Evolutionary conservation across 2,888 invertebrate species (phyloP).

Genomic region (Clepsis dumicolana): DNA sequence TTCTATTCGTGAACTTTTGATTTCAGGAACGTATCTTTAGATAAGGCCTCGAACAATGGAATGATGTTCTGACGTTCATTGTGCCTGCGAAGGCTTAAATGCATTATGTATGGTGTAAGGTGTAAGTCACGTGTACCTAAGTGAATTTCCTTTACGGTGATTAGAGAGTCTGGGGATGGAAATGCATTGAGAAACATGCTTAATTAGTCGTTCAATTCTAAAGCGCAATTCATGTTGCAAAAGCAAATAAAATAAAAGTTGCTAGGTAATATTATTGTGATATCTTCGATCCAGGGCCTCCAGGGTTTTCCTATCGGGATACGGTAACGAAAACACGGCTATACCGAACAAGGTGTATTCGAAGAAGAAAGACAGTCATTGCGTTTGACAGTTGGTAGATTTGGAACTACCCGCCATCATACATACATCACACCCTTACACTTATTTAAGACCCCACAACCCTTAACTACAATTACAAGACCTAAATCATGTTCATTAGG

Average conservation of each 20-base stretch:
- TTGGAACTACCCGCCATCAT: too few relatives aligned
- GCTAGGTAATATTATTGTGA: too few relatives aligned
- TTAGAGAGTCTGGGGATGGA: slow-evolving; percentile 13
- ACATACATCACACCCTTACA: too few relatives aligned
- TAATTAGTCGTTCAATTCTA: neutral
- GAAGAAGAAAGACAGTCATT: too few relatives aligned
- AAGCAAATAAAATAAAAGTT: neutral
- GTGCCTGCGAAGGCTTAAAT: slow-evolving; percentile 38
- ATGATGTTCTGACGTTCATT: slow-evolving; percentile 42
- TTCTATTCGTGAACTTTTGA: slow-evolving; percentile 70
- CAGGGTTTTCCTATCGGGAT: too few relatives aligned
- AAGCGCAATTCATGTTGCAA: neutral
- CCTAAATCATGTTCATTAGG: too few relatives aligned
- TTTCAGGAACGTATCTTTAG: slow-evolving; percentile 67
- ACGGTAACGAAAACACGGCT: too few relatives aligned
- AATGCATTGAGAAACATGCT: neutral
- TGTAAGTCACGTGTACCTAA: slow-evolving; percentile 19
- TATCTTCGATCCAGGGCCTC: too few relatives aligned
- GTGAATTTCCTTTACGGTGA: slow-evolving; percentile 30
- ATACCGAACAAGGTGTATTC: too few relatives aligned
- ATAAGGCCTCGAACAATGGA: slow-evolving; percentile 46
- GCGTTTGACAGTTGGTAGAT: too few relatives aligned
- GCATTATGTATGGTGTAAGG: slow-evolving; percentile 34
- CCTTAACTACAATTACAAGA: too few relatives aligned
- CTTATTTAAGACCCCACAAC: too few relatives aligned